These are phyloP conservation scores for Bicyclus anynana DNA, from an alignment of 1,140 invertebrate genomes.

Conservation along the genomic window DNA sequence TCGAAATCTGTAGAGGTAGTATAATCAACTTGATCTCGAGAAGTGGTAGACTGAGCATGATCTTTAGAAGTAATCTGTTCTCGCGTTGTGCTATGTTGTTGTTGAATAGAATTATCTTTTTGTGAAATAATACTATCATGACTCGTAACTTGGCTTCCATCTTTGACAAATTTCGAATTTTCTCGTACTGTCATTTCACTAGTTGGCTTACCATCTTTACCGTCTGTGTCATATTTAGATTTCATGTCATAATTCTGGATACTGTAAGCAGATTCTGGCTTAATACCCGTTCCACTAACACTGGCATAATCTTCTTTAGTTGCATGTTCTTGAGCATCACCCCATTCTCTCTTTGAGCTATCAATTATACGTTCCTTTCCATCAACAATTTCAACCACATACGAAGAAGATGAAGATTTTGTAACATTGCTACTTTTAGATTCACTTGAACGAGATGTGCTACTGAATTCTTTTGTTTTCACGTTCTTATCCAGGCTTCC, in stretches of 20 bases:
- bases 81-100: conserved; percentile 30
- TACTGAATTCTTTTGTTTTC: conserved; percentile 56
- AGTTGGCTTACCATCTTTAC: conserved; percentile 68
- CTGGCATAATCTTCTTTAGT: conserved; percentile 74
- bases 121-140: conserved; percentile 55
- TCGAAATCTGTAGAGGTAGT: conserved; percentile 6
- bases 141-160: conserved; percentile 55
- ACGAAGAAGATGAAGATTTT: conserved; percentile 78
- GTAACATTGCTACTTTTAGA: conserved; percentile 63
- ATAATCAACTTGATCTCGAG: conserved; percentile 8
- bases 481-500: conserved; percentile 52
- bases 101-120: conserved; percentile 53
- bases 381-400: conserved; percentile 79
- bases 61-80: conserved; percentile 12
- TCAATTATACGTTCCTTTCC: conserved; percentile 80
- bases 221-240: conserved; percentile 75
- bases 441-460: conserved; percentile 65
- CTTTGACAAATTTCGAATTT: conserved; percentile 61
- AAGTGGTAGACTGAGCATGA: conserved; percentile 5
- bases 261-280: conserved; percentile 71
- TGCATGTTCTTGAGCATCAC: conserved; percentile 65
- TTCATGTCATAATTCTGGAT: conserved; percentile 74
- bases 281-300: conserved; percentile 74
- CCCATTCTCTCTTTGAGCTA: conserved; percentile 76
- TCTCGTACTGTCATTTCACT: conserved; percentile 58